phyloP scores from a whole-genome alignment of 2,888 invertebrate species.

The Tetragonula carbonaria region DNA sequence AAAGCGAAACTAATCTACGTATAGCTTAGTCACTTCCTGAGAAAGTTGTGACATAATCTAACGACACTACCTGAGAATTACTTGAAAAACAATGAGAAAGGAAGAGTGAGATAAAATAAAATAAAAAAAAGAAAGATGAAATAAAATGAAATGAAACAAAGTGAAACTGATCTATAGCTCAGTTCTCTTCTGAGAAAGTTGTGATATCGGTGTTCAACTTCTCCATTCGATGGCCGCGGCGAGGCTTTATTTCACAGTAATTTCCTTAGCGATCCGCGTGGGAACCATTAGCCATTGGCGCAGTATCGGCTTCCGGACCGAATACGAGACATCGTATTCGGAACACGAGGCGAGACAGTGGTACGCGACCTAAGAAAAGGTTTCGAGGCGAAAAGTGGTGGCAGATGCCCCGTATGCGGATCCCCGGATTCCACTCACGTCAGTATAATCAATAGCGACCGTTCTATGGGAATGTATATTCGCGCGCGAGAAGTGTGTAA shows the following conservation, averaged over 20 bases:
- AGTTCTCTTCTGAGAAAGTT: neutral
- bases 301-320: constrained; percentile 49
- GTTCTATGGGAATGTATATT: constrained; percentile 74
- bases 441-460: constrained; percentile 76
- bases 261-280: constrained; percentile 24
- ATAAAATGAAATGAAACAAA: neutral
- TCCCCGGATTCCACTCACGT: constrained; percentile 73
- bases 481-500: constrained; percentile 60
- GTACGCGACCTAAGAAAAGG: constrained; percentile 37
- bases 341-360: constrained; percentile 53
- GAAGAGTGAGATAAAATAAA: accelerated
- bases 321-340: constrained; percentile 60
- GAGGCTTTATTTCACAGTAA: constrained; percentile 28
- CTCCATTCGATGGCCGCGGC: neutral
- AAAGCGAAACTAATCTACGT: too few relatives aligned
- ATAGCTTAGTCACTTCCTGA: too few relatives aligned
- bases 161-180: neutral
- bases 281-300: constrained; percentile 44
- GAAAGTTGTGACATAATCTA: too few relatives aligned
- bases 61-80: too few relatives aligned
- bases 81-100: too few relatives aligned
- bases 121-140: neutral
- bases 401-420: constrained; percentile 58
- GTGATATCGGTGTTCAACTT: neutral
- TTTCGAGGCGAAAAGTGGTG: constrained; percentile 37